Base-by-base conservation (phyloP, 2,888 invertebrate genomes). In the Andricus quercusramuli region DNA sequence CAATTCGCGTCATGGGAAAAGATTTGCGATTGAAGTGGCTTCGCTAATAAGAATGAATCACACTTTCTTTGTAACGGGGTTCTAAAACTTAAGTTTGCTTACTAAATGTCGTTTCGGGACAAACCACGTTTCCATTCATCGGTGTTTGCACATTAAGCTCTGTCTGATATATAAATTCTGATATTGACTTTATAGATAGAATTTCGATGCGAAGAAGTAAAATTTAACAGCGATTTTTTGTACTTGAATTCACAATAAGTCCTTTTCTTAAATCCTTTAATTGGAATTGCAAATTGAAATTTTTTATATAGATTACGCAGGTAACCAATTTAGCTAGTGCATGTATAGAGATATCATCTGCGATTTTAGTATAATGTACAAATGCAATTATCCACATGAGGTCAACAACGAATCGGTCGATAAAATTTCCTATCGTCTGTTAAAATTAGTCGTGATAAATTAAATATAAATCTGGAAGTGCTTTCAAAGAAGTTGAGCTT, bases 291-390 rank as follows among this genome's bases (percentile, higher is more conserved):
- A 17, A 47, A 47, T 47, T 47, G 1, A 17, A 17, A 2, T 47
- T 47, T 17, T 47, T 47, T 47, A 6, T 47, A 17, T 17, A 3
- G 17, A 47, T 17, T 17, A 17, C 1, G 17, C 47, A 17, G 6
- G 47, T 51, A 20, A 51, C 17, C 20, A 25, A 32, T 65, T 65
- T 65, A 32, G 44, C 4, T 67, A 13, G 41, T 47, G 25, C 4
- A 47, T 68, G 13, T 68, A 22, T 17, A 20, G 17, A 25, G 9
- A 47, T 51, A 47, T 17, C 25, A 51, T 70, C 47, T 47, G 11
- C 51, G 17, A 20, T 32, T 65, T 68, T 29, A 47, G 47, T 51
- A 51, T 20, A 51, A 70, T 51, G 51, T 70, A 70, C 51, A 56
- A 56, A 11, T 56, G 3, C 22, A 11, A 59, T 59, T 59, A 59